These are phyloP conservation scores for Parapsyche elsis DNA, from an alignment of 1,140 invertebrate species.

Conservation along the genomic window DNA sequence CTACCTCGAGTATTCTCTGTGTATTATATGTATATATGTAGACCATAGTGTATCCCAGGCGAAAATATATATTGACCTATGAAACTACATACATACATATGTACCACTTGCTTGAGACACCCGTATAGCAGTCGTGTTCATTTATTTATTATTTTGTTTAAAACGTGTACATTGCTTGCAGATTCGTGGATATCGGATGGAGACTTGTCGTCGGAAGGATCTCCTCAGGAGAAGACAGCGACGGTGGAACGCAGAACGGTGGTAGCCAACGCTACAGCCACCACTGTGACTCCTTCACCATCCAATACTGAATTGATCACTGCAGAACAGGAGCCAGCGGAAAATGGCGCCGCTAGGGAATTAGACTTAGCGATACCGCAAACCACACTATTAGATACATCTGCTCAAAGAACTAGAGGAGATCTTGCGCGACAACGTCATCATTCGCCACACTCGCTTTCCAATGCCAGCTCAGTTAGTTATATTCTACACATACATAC, in stretches of 20 bases:
- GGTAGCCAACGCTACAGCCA: constrained; percentile 40
- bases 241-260: constrained; percentile 77
- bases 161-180: constrained; percentile 9
- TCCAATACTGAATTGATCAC: constrained; percentile 24
- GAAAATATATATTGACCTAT: not conserved
- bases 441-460: constrained; percentile 67
- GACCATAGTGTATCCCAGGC: not conserved
- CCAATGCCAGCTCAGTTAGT: constrained; percentile 75
- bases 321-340: constrained; percentile 7
- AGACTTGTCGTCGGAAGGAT: constrained; percentile 54
- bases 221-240: constrained; percentile 73
- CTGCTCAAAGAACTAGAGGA: constrained; percentile 87
- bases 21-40: not conserved
- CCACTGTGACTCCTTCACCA: not conserved
- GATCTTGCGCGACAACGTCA: constrained; percentile 77
- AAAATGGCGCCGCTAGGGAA: constrained; percentile 67
- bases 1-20: no score
- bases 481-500: not conserved
- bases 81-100: no score
- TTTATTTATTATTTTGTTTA: not conserved
- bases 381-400: constrained; percentile 85
- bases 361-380: constrained; percentile 86
- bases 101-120: no score
- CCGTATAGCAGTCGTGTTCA: not conserved
- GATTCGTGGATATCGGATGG: constrained; percentile 56